Percentiles rank a stretch among this genome's conserved stretches.
Evolutionary conservation across 2,113 vertebrate species (phyloP).

Genomic region (Peromyscus californicus): DNA sequence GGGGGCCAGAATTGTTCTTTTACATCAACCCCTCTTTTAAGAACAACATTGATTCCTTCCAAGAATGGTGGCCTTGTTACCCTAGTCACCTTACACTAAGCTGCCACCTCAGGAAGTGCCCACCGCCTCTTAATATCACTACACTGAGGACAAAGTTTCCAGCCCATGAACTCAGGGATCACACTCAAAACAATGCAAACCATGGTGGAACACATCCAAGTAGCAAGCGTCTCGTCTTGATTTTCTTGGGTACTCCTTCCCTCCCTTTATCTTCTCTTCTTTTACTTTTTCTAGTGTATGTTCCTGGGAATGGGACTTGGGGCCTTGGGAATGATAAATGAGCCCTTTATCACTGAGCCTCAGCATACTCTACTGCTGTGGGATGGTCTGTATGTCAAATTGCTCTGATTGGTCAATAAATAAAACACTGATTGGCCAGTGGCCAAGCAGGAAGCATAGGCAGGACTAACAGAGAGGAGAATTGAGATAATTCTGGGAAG

Average conservation of each 20-base stretch:
- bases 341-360: not conserved
- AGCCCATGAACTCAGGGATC: not conserved
- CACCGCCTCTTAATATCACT: not conserved
- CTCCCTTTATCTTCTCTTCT: not conserved
- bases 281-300: not conserved
- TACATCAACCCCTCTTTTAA: not conserved
- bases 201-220: not conserved
- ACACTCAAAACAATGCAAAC: not conserved
- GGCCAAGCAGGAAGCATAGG: no score
- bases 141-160: not conserved
- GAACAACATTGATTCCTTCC: not conserved
- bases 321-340: not conserved
- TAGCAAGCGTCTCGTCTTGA: not conserved
- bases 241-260: not conserved
- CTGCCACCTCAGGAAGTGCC: not conserved
- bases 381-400: no score
- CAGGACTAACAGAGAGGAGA: no score
- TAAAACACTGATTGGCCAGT: no score
- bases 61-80: not conserved
- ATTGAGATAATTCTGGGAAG: no score
- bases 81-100: not conserved
- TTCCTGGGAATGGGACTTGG: not conserved
- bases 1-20: not conserved
- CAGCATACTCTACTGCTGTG: not conserved
- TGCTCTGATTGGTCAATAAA: no score